Evolutionary conservation across 2,113 vertebrate genomes (phyloP).

Genomic region (Prolemur simus): DNA sequence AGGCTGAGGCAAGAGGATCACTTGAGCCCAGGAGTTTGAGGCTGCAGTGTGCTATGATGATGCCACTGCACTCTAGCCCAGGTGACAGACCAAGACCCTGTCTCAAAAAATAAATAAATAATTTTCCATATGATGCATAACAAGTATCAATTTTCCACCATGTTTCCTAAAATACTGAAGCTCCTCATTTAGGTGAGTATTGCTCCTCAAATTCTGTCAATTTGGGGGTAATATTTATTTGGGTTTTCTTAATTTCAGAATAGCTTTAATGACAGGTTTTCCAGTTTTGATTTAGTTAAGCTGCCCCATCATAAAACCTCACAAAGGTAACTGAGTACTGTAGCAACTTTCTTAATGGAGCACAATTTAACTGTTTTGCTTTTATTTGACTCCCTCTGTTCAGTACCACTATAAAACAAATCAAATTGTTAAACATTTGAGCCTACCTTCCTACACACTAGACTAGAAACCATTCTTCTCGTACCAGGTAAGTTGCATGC

Average conservation of each 20-base stretch:
- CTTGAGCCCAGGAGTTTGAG: too few species aligned
- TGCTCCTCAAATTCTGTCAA: neutral
- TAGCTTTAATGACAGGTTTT: neutral
- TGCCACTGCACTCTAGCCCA: too few species aligned
- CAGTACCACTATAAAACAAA: neutral
- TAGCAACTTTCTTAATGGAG: conserved; percentile 22
- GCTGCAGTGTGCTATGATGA: too few species aligned
- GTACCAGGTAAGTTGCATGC: neutral
- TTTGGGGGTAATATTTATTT: neutral
- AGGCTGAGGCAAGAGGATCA: too few species aligned
- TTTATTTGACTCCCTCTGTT: neutral
- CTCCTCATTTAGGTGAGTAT: neutral
- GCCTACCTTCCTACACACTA: neutral
- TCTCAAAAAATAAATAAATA: neutral
- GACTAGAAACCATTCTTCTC: neutral
- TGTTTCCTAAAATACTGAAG: neutral
- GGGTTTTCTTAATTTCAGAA: conserved; percentile 8
- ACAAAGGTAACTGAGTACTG: neutral
- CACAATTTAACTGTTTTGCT: neutral
- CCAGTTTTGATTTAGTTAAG: neutral
- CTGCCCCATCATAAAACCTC: neutral
- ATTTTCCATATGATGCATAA: neutral
- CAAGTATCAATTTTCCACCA: neutral
- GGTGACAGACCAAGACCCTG: too few species aligned
- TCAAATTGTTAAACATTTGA: neutral